Evolutionary conservation across 2,113 vertebrate genomes (phyloP), one percentile per base, ranked within the genome.

Genomic region (Salvelinus alpinus): DNA sequence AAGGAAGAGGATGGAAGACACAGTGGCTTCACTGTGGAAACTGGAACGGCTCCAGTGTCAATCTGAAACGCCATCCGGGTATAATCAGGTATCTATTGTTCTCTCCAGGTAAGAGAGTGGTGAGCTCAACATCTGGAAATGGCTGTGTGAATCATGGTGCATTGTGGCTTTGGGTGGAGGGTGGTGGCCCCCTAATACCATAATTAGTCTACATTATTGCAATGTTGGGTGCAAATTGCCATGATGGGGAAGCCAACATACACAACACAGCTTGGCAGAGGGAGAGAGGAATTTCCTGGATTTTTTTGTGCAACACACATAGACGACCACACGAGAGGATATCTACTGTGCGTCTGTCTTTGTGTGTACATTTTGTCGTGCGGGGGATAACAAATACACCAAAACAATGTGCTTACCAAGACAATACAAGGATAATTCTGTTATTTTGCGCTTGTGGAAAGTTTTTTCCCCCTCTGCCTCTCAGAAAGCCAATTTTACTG

Each of bases 151-250:
- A 24, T 8, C 38, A 16, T 16, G 1, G 51, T 54, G 51, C 3
- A 29, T 57, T 20, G 20, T 47, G n/a, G 25, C n/a, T 44, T 27
- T 27, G 31, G 24, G 72, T 44, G 72, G 24, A 65, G 31, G 24
- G 72, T 44, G 72, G 24, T 25, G 72, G 34, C 14, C 29, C 29
- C 60, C 60, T 74, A 48, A 74, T 74, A 24, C 24, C 44, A 65
- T 59, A 16, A 71, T 71, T 57, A 71, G 14, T 71, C 48, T 57
- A 71, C 38, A 65, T 64, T 38, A 73, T 24, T 34, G 9, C 29
- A 66, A 54, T 54, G 51, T 22, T 24, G 20, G 48, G 13, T 73
- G 72, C 22, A 48, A 48, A 48, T 25, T 44, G 60, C 57, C 72
- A 60, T 29, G 31, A 12, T 38, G 59, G 20, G 72, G 16, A 57